Evolutionary conservation across 2,888 invertebrate species (phyloP).

Genomic region (Smittia sp.): DNA sequence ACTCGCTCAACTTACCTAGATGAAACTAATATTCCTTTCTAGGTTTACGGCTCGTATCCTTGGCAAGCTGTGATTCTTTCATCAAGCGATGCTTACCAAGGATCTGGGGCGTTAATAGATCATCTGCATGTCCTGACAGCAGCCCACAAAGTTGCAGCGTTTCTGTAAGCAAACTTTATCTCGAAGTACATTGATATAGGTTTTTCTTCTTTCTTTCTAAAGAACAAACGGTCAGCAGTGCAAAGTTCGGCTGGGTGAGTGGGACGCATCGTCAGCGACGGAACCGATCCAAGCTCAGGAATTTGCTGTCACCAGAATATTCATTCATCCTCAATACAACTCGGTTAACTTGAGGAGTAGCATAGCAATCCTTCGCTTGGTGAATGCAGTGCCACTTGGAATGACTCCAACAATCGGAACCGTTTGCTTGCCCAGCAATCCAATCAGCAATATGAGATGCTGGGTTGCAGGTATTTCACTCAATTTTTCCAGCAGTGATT

Average conservation of each 20-base stretch:
- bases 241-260: conserved; percentile 72
- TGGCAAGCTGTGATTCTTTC: conserved; percentile 68
- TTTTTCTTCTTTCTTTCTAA: not conserved
- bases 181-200: not conserved
- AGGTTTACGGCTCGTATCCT: conserved; percentile 64
- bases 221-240: conserved; percentile 46
- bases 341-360: conserved; percentile 73
- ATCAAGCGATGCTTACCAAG: conserved; percentile 61
- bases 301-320: conserved; percentile 59
- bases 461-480: not conserved
- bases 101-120: conserved; percentile 70
- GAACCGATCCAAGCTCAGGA: conserved; percentile 68
- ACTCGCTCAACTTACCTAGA: too few species aligned
- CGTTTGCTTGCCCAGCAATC: conserved; percentile 46
- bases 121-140: conserved; percentile 67
- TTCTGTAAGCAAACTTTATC: conserved; percentile 55
- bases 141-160: conserved; percentile 65
- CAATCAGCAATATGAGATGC: not conserved
- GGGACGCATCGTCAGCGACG: conserved; percentile 64
- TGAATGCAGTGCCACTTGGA: conserved; percentile 57
- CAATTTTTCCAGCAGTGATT: not conserved
- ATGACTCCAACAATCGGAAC: conserved; percentile 60
- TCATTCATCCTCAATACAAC: conserved; percentile 66
- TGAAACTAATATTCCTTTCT: not conserved
- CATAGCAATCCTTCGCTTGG: conserved; percentile 73